Evolutionary conservation across 2,113 vertebrate species (phyloP), one percentile per base, ranked within the genome.

Genomic region (Fulmarus glacialis): DNA sequence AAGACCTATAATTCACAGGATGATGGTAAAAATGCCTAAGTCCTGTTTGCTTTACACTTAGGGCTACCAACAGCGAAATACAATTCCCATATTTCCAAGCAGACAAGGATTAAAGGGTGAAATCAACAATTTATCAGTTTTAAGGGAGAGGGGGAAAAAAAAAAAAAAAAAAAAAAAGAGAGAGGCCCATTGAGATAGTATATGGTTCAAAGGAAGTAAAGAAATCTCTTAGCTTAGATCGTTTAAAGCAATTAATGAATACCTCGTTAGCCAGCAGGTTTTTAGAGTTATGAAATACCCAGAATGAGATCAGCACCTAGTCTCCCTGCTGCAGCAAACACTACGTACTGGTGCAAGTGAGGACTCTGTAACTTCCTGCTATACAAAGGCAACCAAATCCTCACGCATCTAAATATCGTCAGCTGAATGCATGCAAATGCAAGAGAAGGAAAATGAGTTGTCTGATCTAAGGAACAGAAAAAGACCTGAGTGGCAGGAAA

Each of bases 371-470:
- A 95, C 91, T 96, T 96, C 82, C 93, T 96, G 87, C 71, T 91
- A 15, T 11, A 96, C 93, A 96, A 94, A 95, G 73, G 89, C 82
- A 96, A 89, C 53, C 95, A 96, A 95, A 93, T 85, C 84, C 84
- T 93, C 74, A 90, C 81, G 73, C 50, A 87, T 88, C 89, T 93
- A 91, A 95, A 88, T 80, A 82, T n/a, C 43, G 17, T 73, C 91
- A 91, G 53, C 16, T 38, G 93, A 95, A 96, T 15, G 40, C 81
- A 95, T 80, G 91, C 89, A 97, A 97, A 95, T 93, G 40, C 48
- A 89, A 79, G 77, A 82, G 67, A 34, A 91, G 59, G 68, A 95
- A 89, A 95, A 81, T 91, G 73, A 85, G 64, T 16, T 72, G 78
- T 94, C 78, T 93, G 91, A 97, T 82, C 84, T 62, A 72, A 96